Conservation (phyloP, 2,113 vertebrate species). For the Lasiurus borealis region DNA sequence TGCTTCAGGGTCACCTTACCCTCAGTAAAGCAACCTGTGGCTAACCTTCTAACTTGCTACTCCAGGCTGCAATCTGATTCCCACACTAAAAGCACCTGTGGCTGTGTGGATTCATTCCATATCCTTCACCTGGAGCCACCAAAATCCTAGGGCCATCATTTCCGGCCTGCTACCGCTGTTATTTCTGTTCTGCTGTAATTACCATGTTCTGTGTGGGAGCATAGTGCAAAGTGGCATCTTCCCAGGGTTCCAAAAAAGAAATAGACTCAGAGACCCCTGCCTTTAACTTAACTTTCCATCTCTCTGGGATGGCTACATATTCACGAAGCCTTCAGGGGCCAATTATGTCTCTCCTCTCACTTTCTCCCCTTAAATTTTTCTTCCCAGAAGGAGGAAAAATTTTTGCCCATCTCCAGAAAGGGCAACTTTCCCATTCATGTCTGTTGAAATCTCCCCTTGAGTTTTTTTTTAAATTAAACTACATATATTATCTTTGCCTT, state of each 20-base stretch:
- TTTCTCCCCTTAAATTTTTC: neutral
- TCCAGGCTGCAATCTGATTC: neutral
- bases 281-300: neutral
- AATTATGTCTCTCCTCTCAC: neutral
- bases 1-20: neutral
- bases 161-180: neutral
- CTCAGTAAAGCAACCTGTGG: neutral
- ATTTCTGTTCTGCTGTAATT: neutral
- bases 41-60: neutral
- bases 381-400: neutral
- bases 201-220: neutral
- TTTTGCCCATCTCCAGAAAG: neutral
- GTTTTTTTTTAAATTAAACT: neutral
- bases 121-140: neutral
- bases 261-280: rapidly evolving
- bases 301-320: neutral
- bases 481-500: neutral
- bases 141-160: neutral
- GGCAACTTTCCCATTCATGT: neutral
- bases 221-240: neutral
- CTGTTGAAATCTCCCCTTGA: neutral
- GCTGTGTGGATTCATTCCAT: neutral
- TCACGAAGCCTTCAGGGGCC: too few species aligned
- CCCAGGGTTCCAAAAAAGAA: neutral
- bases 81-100: neutral